Base-by-base conservation (phyloP, 2,797 vertebrate genomes). In the Pseudochromis fuscus region DNA sequence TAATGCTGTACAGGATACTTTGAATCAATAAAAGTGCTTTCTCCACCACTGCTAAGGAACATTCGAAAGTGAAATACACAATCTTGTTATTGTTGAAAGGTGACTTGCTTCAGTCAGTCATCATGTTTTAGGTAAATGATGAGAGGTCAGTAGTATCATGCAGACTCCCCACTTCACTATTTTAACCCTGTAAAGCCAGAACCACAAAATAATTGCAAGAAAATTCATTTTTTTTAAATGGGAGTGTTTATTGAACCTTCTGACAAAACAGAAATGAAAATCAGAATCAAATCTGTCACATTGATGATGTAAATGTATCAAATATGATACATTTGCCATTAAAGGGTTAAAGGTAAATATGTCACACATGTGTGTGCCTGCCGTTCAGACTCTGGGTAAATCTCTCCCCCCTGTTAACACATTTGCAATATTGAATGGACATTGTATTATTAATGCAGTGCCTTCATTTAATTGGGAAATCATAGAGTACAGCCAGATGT, bases 401-500 rank as follows among this genome's bases (percentile, higher is more conserved):
- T 67, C 78, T 71, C 51, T 58, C 67, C 83, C 59, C 56, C 56
- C 72, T 82, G 75, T 88, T 82, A 86, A 78, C 79, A 75, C 82
- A 81, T 91, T 89, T 84, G 79, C 89, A 79, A 60, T 67, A 59
- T 75, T 86, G 85, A 90, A 89, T 85, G 85, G 84, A 89, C 83
- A 30, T 89, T 91, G 80, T 77, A 85, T 92, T 91, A 91, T 91
- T 92, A 89, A 92, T 88, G 81, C 61, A 51, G 65, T 40, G 80
- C 72, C 81, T 91, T 90, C 78, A 73, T 89, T 89, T 89, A 84
- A 91, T 89, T 89, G 80, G 71, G 70, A 84, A 88, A 87, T 89
- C 87, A 83, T 81, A 86, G 82, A 67, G 67, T 69, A 75, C 75
- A 75, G 78, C 78, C 61, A 48, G 72, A 84, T 73, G 58, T 87